Evolutionary conservation across 2,888 invertebrate species (phyloP).

Genomic region (Nemurella pictetii): DNA sequence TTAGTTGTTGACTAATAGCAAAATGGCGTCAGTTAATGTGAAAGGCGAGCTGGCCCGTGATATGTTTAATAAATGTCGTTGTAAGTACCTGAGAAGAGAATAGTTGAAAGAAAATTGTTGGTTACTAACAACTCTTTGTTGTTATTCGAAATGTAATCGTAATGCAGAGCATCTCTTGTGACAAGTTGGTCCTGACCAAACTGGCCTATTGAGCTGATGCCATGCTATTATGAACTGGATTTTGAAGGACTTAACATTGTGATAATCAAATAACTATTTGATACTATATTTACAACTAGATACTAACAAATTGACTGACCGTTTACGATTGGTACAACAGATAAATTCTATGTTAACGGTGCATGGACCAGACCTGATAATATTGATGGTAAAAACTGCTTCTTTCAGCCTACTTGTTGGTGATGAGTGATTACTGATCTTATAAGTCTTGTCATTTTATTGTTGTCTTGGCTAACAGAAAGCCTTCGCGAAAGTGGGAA

Average conservation of each 20-base stretch:
- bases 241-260: neutral
- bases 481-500: neutral
- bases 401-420: neutral
- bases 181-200: neutral
- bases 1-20: slow-evolving; percentile 65
- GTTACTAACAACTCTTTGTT: neutral
- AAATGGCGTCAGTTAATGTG: slow-evolving; percentile 71
- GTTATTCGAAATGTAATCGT: neutral
- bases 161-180: neutral
- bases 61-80: slow-evolving; percentile 50
- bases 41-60: slow-evolving; percentile 57
- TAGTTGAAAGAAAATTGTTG: neutral
- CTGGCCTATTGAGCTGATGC: neutral
- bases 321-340: neutral
- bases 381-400: neutral
- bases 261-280: neutral
- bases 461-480: neutral
- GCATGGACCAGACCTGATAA: neutral
- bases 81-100: neutral
- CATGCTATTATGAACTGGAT: neutral
- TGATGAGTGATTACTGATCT: neutral
- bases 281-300: neutral
- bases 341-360: neutral
- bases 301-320: neutral
- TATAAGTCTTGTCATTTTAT: neutral